Base-by-base conservation (phyloP, 2,797 vertebrate species). In the Typhlichthys subterraneus region DNA sequence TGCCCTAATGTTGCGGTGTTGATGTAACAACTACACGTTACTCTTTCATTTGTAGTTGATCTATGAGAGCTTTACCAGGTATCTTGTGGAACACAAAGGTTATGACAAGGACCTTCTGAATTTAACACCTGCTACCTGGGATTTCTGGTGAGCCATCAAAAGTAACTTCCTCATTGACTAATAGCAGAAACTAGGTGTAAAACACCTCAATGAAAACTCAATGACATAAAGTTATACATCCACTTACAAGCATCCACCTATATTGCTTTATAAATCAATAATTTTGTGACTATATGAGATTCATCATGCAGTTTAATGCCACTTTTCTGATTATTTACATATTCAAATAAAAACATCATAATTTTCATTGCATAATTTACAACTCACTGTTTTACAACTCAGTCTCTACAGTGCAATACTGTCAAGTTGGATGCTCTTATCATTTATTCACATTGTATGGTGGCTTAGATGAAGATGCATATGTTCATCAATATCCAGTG, bases 51-150 rank as follows among this genome's bases (percentile, higher is more conserved):
- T 90, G 13, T 90, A 98, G 97, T 89, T 99, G 17, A 95, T 98
- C 91, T 98, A 98, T 81, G 94, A 97, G 67, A 98, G 97, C 76
- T 96, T 98, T 85, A 94, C 96, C 69, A 85, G 94, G 3, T 99
- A 94, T 74, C 80, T 99, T 70, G 95, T 98, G 82, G 93, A 92
- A 1, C 92, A 97, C 81, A 98, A 93, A 87, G 94, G 93, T 4
- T 98, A 98, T 73, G 93, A 95, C 19, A 89, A 93, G 76, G 95
- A 95, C 67, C 89, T 98, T 75, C 91, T 99, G 73, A 92, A 77
- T 53, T 82, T 98, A 45, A 91, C 93, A 61, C 91, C 95, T 17
- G 94, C 95, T 31, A 92, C 88, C 52, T 97, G 96, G 94, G 96
- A 95, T 84, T 98, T 98, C 88, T 99, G 97, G 97, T 98, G 88